These are phyloP conservation scores for Ylistrum balloti DNA, from an alignment of 1,140 invertebrate genomes.

Conservation along the genomic window DNA sequence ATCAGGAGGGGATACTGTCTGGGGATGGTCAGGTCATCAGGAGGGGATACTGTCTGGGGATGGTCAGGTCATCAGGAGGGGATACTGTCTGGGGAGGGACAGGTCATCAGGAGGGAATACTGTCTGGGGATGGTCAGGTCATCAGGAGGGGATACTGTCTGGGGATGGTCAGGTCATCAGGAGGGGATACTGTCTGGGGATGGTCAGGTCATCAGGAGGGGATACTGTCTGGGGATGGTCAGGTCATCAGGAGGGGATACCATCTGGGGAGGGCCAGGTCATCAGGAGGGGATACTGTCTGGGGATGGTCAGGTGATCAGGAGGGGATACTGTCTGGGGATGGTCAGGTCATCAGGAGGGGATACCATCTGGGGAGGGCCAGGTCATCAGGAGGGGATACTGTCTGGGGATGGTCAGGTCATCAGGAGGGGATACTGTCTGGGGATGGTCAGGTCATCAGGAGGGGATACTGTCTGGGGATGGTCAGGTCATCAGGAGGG, in stretches of 20 bases:
- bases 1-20: neutral
- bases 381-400: neutral
- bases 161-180: neutral
- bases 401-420: neutral
- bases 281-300: neutral
- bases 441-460: neutral
- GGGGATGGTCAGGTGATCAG: neutral
- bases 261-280: neutral
- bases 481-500: neutral
- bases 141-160: neutral
- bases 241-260: neutral
- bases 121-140: neutral
- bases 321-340: neutral
- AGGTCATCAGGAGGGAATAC: neutral
- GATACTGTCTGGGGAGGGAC: too few species aligned
- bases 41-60: neutral
- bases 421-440: neutral
- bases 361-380: too few species aligned
- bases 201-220: neutral
- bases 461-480: neutral
- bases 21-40: neutral
- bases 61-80: neutral
- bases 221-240: too few species aligned
- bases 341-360: neutral
- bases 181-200: neutral